Conservation (phyloP, 2,113 vertebrate species). For the Murina feae region DNA sequence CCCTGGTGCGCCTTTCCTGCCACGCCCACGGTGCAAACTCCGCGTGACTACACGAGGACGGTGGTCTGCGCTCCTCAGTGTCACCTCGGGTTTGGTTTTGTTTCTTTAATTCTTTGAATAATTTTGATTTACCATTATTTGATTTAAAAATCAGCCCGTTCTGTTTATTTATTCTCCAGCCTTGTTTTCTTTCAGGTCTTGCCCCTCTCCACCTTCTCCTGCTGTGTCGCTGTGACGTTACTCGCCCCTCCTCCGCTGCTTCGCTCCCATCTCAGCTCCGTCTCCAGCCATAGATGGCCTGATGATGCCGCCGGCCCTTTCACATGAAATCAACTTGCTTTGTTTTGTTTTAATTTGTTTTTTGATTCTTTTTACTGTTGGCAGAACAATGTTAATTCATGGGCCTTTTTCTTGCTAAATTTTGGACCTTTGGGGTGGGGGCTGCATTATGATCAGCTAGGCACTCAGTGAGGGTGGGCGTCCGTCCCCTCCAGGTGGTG, state of each 20-base stretch:
- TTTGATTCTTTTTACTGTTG: constrained; percentile 72
- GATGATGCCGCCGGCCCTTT: constrained; percentile 80
- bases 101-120: constrained; percentile 67
- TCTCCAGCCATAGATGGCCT: constrained; percentile 86
- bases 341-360: constrained; percentile 66
- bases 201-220: constrained; percentile 90
- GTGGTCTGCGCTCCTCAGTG: constrained; percentile 53
- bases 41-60: constrained; percentile 58
- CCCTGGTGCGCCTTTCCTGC: accelerated
- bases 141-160: constrained; percentile 76
- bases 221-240: constrained; percentile 88
- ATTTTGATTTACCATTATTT: constrained; percentile 76
- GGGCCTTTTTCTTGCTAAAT: constrained; percentile 71
- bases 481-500: constrained; percentile 24
- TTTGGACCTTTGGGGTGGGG: constrained; percentile 62
- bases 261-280: constrained; percentile 96
- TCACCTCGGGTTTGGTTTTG: neutral
- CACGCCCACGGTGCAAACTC: neutral
- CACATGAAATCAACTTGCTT: constrained; percentile 85
- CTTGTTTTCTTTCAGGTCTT: constrained; percentile 95
- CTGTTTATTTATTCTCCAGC: constrained; percentile 86
- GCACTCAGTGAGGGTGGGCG: neutral
- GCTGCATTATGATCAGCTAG: neutral
- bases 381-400: constrained; percentile 77
- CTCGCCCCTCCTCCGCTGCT: constrained; percentile 89